Evolutionary conservation across 2,888 invertebrate species (phyloP).

Genomic region (Luperina nickerlii): DNA sequence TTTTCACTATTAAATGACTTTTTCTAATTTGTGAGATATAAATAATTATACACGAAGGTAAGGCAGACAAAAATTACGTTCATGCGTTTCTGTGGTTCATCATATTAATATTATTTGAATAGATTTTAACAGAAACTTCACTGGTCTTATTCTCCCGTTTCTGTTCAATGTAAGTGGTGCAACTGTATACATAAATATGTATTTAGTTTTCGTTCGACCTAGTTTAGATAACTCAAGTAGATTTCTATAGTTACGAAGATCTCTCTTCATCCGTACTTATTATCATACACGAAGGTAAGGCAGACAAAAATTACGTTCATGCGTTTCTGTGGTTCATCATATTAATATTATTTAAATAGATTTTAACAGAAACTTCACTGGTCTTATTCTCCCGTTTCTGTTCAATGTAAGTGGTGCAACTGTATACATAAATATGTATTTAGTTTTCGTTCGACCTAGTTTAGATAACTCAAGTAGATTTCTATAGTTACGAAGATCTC

Average conservation of each 20-base stretch:
- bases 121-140: constrained; percentile 37
- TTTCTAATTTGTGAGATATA: background rate
- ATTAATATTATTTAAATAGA: constrained; percentile 8
- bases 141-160: constrained; percentile 23
- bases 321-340: constrained; percentile 12
- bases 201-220: constrained; percentile 44
- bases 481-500: constrained; percentile 9
- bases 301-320: constrained; percentile 15
- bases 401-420: constrained; percentile 31
- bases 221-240: constrained; percentile 33
- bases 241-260: constrained; percentile 17
- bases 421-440: constrained; percentile 31
- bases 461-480: constrained; percentile 33
- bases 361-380: constrained; percentile 37
- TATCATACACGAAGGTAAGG: background rate
- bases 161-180: constrained; percentile 39
- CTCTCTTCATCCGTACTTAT: background rate
- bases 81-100: constrained; percentile 13
- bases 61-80: constrained; percentile 7
- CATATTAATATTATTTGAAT: constrained; percentile 8
- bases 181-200: constrained; percentile 29
- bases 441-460: constrained; percentile 44
- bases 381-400: constrained; percentile 36
- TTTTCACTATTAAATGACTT: background rate
- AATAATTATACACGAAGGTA: background rate